A percentile compares a stretch with the other conserved stretches of the same genome.
These are phyloP conservation scores for Rotaria macrura DNA, from an alignment of 2,888 invertebrate species.

Conservation along the genomic window DNA sequence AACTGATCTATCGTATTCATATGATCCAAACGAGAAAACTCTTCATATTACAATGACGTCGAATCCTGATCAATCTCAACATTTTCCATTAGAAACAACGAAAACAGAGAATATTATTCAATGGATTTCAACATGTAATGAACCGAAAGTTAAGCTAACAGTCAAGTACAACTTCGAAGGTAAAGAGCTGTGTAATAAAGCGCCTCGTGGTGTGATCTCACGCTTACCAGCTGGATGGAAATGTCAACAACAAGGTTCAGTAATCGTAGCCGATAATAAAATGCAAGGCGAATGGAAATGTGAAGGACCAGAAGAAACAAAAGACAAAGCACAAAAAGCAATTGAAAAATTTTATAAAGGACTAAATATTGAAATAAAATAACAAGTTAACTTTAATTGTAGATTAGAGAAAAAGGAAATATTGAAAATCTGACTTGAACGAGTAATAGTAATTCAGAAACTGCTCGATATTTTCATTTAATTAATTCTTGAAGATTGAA, in stretches of 20 bases:
- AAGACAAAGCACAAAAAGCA: neutral
- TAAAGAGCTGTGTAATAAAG: neutral
- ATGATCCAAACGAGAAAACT: neutral
- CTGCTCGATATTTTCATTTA: conserved; percentile 19
- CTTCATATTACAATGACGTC: neutral
- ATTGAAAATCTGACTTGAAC: neutral
- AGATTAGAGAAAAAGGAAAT: neutral
- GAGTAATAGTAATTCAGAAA: neutral
- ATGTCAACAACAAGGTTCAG: neutral
- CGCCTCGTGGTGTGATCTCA: neutral
- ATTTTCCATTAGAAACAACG: neutral
- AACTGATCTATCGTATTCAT: neutral
- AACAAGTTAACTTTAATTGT: neutral
- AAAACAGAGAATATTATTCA: neutral
- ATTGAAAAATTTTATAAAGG: conserved; percentile 14
- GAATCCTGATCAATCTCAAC: neutral
- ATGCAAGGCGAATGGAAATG: neutral
- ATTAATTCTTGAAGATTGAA: neutral
- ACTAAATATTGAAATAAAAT: neutral
- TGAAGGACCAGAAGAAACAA: neutral
- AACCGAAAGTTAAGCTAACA: neutral
- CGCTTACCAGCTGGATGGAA: neutral
- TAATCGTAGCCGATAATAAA: neutral
- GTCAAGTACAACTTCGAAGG: neutral
- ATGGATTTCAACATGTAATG: neutral